Conservation (phyloP, 2,888 invertebrate genomes). For the Lucinisca nassula region DNA sequence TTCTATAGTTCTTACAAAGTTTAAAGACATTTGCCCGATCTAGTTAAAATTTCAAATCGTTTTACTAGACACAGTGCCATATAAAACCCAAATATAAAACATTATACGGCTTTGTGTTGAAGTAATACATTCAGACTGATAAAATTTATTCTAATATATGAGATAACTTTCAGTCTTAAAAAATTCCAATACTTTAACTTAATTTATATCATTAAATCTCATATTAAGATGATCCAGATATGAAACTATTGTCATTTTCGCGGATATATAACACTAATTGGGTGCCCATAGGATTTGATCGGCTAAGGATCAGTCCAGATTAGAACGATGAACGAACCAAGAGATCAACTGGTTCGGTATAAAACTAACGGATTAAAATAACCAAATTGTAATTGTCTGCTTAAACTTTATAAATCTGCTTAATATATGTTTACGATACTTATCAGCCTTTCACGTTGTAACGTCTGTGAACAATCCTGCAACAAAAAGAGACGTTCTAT, state of each 20-base stretch:
- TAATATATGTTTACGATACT: background rate
- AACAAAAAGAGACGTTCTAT: too few relatives aligned
- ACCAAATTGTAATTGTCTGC: conserved; percentile 9
- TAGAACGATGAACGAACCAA: background rate
- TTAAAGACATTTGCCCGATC: background rate
- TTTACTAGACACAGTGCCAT: background rate
- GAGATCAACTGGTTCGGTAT: background rate
- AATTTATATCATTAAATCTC: conserved; percentile 14
- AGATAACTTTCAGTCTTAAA: conserved; percentile 1
- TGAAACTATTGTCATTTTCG: background rate
- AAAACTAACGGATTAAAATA: conserved; percentile 17
- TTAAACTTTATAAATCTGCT: conserved; percentile 5
- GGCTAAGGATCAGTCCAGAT: background rate
- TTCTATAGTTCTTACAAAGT: too few relatives aligned
- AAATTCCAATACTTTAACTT: background rate
- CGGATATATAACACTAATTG: background rate
- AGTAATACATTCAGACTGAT: background rate
- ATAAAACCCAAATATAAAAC: conserved; percentile 3
- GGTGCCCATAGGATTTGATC: background rate
- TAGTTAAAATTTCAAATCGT: background rate
- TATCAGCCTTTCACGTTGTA: background rate
- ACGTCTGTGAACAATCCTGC: background rate
- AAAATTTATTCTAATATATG: background rate
- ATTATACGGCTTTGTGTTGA: background rate
- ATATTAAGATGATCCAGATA: conserved; percentile 3